Evolutionary conservation across 1,140 invertebrate genomes (phyloP).

Genomic region (Venustaconcha ellipsiformis): DNA sequence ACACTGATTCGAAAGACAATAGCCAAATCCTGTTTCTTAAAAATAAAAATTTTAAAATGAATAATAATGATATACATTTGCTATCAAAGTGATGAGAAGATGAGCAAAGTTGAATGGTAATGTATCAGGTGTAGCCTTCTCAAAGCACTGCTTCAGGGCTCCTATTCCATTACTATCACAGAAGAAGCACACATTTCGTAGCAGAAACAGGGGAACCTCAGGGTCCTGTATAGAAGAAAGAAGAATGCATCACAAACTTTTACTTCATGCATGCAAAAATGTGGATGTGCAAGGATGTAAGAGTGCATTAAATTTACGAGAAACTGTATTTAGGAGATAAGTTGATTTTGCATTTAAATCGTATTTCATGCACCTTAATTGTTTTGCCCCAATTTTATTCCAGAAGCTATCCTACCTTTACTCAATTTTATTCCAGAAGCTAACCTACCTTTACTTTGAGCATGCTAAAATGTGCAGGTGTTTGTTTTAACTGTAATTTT

Average conservation of each 20-base stretch:
- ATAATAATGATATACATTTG: constrained; percentile 74
- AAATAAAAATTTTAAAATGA: not conserved
- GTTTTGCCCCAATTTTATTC: no score
- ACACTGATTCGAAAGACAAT: not conserved
- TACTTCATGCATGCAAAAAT: not conserved
- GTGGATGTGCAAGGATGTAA: not conserved
- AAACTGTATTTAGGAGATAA: not conserved
- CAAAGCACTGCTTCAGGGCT: constrained; percentile 87
- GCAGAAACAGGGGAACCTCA: constrained; percentile 88
- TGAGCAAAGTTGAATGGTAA: constrained; percentile 89
- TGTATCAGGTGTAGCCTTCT: constrained; percentile 78
- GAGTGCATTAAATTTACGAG: not conserved
- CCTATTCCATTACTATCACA: constrained; percentile 87
- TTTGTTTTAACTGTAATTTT: no score
- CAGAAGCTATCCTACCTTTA: no score
- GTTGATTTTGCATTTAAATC: not conserved
- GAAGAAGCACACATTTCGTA: constrained; percentile 91
- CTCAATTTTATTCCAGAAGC: no score
- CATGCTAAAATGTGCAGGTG: no score
- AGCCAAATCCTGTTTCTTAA: not conserved
- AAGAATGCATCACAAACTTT: not conserved
- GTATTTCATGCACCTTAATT: no score
- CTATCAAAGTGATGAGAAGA: constrained; percentile 89
- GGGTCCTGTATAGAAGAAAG: constrained; percentile 77
- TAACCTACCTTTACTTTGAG: no score